These are phyloP conservation scores for Caiman crocodilus DNA, from an alignment of 2,797 vertebrate species.

Conservation along the genomic window DNA sequence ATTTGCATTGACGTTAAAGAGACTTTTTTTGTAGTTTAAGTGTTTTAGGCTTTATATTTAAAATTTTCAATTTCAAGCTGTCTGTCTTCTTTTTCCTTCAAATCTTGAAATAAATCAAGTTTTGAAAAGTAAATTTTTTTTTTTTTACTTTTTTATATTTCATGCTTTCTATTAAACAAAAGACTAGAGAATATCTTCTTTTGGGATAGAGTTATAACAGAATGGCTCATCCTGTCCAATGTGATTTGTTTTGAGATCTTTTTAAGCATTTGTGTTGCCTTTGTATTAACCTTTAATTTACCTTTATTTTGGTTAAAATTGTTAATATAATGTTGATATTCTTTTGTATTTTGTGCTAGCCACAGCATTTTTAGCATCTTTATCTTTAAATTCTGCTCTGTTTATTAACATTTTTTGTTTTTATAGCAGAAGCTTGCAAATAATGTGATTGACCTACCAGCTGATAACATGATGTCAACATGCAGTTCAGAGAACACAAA, in stretches of 20 bases:
- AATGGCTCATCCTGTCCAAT: neutral
- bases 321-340: neutral
- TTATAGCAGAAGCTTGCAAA: conserved; percentile 78
- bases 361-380: conserved; percentile 29
- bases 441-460: conserved; percentile 82
- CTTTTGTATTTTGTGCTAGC: conserved; percentile 1
- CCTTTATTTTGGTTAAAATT: neutral
- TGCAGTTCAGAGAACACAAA: conserved; percentile 81
- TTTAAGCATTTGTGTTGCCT: neutral
- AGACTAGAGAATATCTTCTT: neutral
- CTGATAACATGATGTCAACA: conserved; percentile 89
- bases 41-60: neutral
- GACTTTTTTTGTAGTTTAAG: neutral
- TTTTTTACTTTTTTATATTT: neutral
- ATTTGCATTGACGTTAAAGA: neutral
- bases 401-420: conserved; percentile 53
- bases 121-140: no score
- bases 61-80: neutral
- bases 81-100: neutral
- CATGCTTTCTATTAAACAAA: neutral
- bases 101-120: neutral
- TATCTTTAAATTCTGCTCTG: neutral
- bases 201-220: neutral
- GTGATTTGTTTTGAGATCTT: neutral
- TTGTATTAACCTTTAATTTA: no score